Conservation (phyloP, 2,888 invertebrate species). For the Onthophagus sagittarius region DNA sequence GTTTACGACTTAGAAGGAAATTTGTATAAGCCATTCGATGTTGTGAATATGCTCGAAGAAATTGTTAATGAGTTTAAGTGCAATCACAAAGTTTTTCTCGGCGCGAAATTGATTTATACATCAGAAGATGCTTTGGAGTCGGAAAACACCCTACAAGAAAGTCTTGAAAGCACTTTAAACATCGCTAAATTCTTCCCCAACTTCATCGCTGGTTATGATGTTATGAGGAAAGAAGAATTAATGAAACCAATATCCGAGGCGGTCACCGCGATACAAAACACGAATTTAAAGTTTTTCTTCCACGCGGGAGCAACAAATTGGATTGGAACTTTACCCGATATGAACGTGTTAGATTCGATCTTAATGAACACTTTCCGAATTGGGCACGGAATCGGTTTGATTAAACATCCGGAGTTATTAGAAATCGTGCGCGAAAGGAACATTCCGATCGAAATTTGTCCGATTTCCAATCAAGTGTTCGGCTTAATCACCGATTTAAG, state of each 20-base stretch:
- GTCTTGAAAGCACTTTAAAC: slow-evolving; percentile 36
- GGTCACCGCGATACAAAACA: slow-evolving; percentile 52
- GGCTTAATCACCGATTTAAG: slow-evolving; percentile 66
- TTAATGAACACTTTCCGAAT: slow-evolving; percentile 69
- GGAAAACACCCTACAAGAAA: slow-evolving; percentile 40
- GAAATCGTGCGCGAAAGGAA: slow-evolving; percentile 54
- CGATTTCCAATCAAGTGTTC: slow-evolving; percentile 73
- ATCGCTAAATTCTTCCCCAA: slow-evolving; percentile 57
- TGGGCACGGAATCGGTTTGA: slow-evolving; percentile 72
- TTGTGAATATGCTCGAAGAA: slow-evolving; percentile 51
- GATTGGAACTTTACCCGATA: slow-evolving; percentile 64
- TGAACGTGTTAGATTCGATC: slow-evolving; percentile 73
- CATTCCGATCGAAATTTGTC: slow-evolving; percentile 73
- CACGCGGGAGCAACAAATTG: slow-evolving; percentile 82
- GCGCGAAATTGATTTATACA: slow-evolving; percentile 59
- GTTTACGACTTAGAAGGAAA: slow-evolving; percentile 43
- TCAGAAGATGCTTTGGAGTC: slow-evolving; percentile 53
- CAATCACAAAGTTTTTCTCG: slow-evolving; percentile 57
- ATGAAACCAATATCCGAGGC: slow-evolving; percentile 57
- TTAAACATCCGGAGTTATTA: slow-evolving; percentile 67
- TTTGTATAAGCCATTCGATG: slow-evolving; percentile 48
- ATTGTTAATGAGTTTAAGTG: slow-evolving; percentile 53
- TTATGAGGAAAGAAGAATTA: slow-evolving; percentile 56
- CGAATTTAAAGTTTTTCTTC: slow-evolving; percentile 64
- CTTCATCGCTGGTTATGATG: slow-evolving; percentile 72